These are phyloP conservation scores for Isotomurus palustris DNA, from an alignment of 2,888 invertebrate species.

Conservation along the genomic window DNA sequence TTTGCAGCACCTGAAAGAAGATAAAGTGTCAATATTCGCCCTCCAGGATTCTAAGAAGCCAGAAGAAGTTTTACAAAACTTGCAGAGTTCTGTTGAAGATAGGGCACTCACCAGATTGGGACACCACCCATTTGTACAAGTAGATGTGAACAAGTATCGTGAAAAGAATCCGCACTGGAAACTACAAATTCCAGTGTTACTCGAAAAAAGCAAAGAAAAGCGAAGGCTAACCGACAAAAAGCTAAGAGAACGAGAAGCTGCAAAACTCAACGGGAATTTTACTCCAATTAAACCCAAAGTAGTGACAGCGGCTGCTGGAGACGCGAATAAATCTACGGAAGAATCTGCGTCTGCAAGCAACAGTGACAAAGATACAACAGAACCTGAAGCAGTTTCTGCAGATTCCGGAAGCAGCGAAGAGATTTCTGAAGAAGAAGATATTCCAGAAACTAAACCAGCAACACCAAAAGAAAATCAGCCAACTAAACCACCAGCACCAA, in stretches of 20 bases:
- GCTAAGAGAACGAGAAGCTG: slow-evolving; percentile 7
- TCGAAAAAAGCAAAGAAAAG: slow-evolving; percentile 32
- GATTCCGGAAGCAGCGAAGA: not conserved
- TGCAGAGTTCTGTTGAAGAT: slow-evolving; percentile 16
- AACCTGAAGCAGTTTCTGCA: not conserved
- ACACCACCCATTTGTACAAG: slow-evolving; percentile 27
- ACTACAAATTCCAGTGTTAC: slow-evolving; percentile 42
- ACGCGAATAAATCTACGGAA: not conserved
- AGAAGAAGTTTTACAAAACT: slow-evolving; percentile 22
- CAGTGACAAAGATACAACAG: not conserved
- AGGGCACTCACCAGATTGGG: slow-evolving; percentile 31
- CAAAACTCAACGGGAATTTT: not conserved
- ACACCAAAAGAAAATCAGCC: too few species aligned
- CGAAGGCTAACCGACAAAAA: slow-evolving; percentile 22
- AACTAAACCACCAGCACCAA: too few species aligned
- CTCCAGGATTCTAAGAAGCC: slow-evolving; percentile 25
- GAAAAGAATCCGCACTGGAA: slow-evolving; percentile 42
- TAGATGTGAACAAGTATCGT: slow-evolving; percentile 33
- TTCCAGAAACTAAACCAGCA: too few species aligned
- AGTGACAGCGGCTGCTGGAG: not conserved
- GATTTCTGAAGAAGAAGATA: not conserved
- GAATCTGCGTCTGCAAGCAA: not conserved
- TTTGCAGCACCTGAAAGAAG: slow-evolving; percentile 37
- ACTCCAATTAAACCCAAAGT: not conserved
- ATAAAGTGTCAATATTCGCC: slow-evolving; percentile 32